A percentile compares a stretch with the other conserved stretches of the same genome.
phyloP scores from a whole-genome alignment of 1,140 invertebrate species.

The Cyclina sinensis region DNA sequence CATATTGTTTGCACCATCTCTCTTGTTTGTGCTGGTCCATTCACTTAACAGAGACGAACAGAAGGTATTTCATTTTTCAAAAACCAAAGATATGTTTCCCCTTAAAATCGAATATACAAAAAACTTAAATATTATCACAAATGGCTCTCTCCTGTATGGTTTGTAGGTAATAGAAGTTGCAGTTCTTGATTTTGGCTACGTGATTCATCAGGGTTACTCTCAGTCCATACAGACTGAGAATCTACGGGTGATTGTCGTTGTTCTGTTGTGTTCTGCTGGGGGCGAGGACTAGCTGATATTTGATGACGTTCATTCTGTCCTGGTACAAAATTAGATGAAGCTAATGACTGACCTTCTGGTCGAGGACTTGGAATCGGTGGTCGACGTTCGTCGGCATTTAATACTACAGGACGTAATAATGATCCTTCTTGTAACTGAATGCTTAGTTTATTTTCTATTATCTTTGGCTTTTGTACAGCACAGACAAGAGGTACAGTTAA shows the following conservation, averaged over 20 bases:
- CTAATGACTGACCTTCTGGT: not conserved
- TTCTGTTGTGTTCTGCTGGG: not conserved
- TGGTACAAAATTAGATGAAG: not conserved
- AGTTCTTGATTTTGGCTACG: not conserved
- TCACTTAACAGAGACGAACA: no score
- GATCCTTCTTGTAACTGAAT: not conserved
- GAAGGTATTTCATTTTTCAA: no score
- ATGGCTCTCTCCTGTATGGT: constrained; percentile 40
- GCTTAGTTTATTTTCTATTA: not conserved
- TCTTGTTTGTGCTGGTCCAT: no score
- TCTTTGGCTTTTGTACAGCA: not conserved
- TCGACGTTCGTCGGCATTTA: not conserved
- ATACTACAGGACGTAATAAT: constrained; percentile 5
- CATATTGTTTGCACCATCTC: not conserved
- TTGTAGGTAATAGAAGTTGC: not conserved
- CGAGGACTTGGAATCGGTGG: not conserved
- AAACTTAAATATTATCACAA: constrained; percentile 30
- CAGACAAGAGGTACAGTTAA: not conserved
- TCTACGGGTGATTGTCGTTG: not conserved
- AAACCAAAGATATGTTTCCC: no score
- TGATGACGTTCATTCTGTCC: not conserved
- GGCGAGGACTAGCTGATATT: constrained; percentile 18
- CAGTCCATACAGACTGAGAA: not conserved
- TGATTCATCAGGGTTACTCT: not conserved
- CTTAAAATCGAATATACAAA: not conserved